Conservation (phyloP, 2,888 invertebrate species). For the Actias luna region DNA sequence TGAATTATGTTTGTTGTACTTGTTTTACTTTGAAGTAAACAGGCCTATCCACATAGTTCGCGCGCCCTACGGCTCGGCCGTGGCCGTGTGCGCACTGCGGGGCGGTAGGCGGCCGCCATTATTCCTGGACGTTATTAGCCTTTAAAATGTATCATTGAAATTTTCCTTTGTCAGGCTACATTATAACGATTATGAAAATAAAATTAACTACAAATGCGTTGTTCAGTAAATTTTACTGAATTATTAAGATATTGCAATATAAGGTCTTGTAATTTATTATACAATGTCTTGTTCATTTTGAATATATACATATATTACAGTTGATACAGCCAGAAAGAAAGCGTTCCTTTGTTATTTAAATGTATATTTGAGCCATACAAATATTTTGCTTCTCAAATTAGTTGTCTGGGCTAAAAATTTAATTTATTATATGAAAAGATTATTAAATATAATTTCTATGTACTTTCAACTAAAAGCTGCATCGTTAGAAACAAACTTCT, state of each 20-base stretch:
- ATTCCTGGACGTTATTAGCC: constrained; percentile 52
- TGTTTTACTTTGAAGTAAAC: background rate
- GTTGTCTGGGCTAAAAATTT: background rate
- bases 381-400: background rate
- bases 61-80: constrained; percentile 50
- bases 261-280: background rate
- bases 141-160: constrained; percentile 62
- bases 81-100: too few relatives aligned
- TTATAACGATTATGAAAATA: constrained; percentile 47
- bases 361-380: too few relatives aligned
- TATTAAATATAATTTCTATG: background rate
- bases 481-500: constrained; percentile 61
- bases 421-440: background rate
- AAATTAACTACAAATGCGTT: constrained; percentile 36
- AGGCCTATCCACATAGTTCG: constrained; percentile 19
- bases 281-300: background rate
- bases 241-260: background rate
- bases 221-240: constrained; percentile 28
- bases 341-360: background rate
- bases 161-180: constrained; percentile 71
- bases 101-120: constrained; percentile 46
- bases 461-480: constrained; percentile 14
- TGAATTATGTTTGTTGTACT: too few relatives aligned
- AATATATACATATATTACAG: background rate
- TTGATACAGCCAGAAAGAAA: background rate